Evolutionary conservation across 2,888 invertebrate genomes (phyloP), one percentile per base, ranked within the genome.

Genomic region (Macaria liturata): DNA sequence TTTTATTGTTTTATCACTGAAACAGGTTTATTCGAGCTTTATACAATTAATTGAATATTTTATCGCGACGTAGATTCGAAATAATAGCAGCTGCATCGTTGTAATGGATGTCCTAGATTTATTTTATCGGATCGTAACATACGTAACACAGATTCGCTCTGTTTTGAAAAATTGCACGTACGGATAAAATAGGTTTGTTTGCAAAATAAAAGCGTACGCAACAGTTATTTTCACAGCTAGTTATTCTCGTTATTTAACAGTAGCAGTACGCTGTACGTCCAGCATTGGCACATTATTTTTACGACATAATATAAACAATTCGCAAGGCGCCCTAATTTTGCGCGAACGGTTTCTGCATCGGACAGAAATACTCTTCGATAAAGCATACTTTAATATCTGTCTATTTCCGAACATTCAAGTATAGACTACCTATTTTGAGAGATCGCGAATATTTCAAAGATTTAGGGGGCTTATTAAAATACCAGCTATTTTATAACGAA

Each of bases 401-500:
- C 59, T 81, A 80, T 80, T 80, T 72, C 68, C 51, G 70, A 67
- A 62, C 65, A 69, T 72, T 74, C 74, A 72, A 77, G 76, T 78
- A 73, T 76, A 73, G 69, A 63, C 45, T 37, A 55, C 70, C 43
- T 80, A 80, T 76, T 79, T 54, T 70, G 68, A 70, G 73, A 51
- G 9, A 64, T 56, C 64, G 66, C 59, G 66, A 68, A 66, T 70
- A 69, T 63, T 72, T 31, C 7, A 55, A 65, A 64, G 59, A 70
- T 70, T 70, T 59, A 69, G 66, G 71, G 74, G 82, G 80, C 81
- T 73, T 72, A 82, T 80, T 82, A 80, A 77, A 74, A 69, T 54
- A 65, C 61, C 64, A 54, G 8, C n/a, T 39, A 45, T 9, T 44
- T 51, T 43, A 9, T 52, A 53, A 37, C 49, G 53, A 59, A 66